These are phyloP conservation scores for Chelonus formosanus DNA, from an alignment of 2,888 invertebrate species.

Conservation along the genomic window DNA sequence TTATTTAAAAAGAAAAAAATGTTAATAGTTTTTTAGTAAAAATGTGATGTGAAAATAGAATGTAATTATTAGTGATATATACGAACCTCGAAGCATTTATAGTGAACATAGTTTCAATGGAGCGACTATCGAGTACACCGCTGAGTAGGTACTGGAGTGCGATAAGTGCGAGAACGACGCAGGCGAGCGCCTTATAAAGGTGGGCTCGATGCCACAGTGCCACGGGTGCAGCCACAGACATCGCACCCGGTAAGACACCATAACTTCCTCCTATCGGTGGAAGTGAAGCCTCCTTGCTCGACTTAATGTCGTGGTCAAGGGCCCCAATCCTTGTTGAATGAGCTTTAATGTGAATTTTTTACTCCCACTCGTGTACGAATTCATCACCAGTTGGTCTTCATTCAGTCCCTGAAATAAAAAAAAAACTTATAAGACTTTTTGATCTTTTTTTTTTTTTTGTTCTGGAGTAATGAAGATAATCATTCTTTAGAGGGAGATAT, in stretches of 20 bases:
- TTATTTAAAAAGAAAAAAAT: too few species aligned
- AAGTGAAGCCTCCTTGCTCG: constrained; percentile 47
- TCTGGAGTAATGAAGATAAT: too few species aligned
- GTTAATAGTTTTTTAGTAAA: too few species aligned
- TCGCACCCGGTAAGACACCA: constrained; percentile 62
- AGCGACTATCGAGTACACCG: constrained; percentile 69
- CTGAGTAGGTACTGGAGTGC: constrained; percentile 78
- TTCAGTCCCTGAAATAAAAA: constrained; percentile 2
- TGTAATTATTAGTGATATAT: not conserved
- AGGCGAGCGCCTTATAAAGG: constrained; percentile 69
- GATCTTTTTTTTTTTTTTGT: too few species aligned
- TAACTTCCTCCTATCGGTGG: constrained; percentile 58
- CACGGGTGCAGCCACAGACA: constrained; percentile 64
- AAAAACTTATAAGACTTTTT: not conserved
- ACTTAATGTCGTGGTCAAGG: constrained; percentile 15
- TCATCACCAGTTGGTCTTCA: constrained; percentile 19
- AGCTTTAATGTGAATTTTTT: not conserved
- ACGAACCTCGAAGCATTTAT: constrained; percentile 59
- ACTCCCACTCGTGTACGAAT: not conserved
- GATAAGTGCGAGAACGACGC: constrained; percentile 72
- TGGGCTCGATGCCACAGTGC: constrained; percentile 67
- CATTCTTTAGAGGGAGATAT: too few species aligned
- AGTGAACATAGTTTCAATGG: constrained; percentile 62
- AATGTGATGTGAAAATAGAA: too few species aligned
- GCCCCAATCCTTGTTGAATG: constrained; percentile 12